These are phyloP conservation scores for Epistrophella euchroma DNA, from an alignment of 2,888 invertebrate species.

Conservation along the genomic window DNA sequence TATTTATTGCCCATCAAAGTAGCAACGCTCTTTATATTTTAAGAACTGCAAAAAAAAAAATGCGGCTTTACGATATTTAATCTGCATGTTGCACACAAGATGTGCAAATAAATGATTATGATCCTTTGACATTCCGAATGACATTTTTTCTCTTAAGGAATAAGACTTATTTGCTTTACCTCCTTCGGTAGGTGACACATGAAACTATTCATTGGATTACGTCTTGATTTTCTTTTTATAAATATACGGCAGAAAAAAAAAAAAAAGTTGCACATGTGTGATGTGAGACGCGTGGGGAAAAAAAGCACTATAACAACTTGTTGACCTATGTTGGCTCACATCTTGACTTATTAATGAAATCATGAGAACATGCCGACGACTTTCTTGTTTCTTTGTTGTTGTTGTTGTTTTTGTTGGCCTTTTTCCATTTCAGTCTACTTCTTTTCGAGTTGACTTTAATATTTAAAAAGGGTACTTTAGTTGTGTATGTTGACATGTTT, in stretches of 20 bases:
- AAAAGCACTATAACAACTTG: slow-evolving; percentile 21
- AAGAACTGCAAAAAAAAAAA: slow-evolving; percentile 12
- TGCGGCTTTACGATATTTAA: slow-evolving; percentile 1
- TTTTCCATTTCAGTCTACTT: background rate
- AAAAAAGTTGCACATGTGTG: background rate
- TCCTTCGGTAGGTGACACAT: background rate
- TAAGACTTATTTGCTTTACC: background rate
- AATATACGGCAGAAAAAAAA: background rate
- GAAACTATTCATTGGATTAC: slow-evolving; percentile 19
- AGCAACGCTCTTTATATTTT: slow-evolving; percentile 4
- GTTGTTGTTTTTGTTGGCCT: background rate
- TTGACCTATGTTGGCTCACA: slow-evolving; percentile 15
- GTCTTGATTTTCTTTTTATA: slow-evolving; percentile 15
- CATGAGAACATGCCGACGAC: slow-evolving; percentile 5
- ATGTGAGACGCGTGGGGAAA: background rate
- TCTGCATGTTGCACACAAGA: slow-evolving; percentile 26
- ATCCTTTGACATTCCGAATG: slow-evolving; percentile 18
- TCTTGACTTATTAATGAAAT: slow-evolving; percentile 30
- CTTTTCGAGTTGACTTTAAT: background rate
- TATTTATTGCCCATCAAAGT: slow-evolving; percentile 6
- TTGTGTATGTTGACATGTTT: no score
- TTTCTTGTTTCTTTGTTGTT: background rate
- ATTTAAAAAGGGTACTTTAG: background rate
- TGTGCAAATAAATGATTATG: slow-evolving; percentile 15
- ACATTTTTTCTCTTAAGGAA: slow-evolving; percentile 4